A percentile compares a stretch with the other conserved stretches of the same genome.
Evolutionary conservation across 2,797 vertebrate genomes (phyloP).

Genomic region (Anguilla anguilla): DNA sequence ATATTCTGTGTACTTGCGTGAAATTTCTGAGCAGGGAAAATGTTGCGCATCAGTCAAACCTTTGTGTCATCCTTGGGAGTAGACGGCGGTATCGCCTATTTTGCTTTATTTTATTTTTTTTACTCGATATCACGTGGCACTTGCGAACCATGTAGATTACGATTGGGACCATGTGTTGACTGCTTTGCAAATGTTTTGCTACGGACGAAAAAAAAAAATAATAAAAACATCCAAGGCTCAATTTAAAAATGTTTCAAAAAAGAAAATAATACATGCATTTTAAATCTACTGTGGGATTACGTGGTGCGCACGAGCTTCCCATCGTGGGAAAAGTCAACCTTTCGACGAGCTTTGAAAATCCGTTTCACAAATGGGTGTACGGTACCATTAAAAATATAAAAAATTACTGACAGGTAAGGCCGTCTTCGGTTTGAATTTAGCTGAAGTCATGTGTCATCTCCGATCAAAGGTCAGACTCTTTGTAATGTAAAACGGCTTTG

Average conservation of each 20-base stretch:
- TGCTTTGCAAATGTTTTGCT: not conserved
- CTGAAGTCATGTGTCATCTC: not conserved
- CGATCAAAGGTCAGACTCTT: not conserved
- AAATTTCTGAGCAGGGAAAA: not conserved
- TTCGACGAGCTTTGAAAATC: too few species aligned
- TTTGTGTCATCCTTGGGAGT: not conserved
- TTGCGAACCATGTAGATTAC: not conserved
- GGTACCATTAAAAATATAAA: not conserved
- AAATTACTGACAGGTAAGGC: not conserved
- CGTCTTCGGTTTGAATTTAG: not conserved
- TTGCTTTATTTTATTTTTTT: not conserved
- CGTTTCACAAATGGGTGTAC: not conserved
- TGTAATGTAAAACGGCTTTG: not conserved
- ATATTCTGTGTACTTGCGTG: conserved; percentile 1
- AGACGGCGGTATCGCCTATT: not conserved
- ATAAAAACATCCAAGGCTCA: not conserved
- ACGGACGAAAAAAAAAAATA: not conserved
- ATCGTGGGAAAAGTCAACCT: not conserved
- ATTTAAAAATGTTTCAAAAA: not conserved
- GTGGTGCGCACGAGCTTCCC: not conserved
- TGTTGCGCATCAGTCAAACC: not conserved
- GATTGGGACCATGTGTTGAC: not conserved
- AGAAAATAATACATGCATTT: not conserved
- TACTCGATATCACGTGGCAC: not conserved
- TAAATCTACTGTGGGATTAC: not conserved